Evolutionary conservation across 2,888 invertebrate species (phyloP).

Genomic region (Zele albiditarsus): DNA sequence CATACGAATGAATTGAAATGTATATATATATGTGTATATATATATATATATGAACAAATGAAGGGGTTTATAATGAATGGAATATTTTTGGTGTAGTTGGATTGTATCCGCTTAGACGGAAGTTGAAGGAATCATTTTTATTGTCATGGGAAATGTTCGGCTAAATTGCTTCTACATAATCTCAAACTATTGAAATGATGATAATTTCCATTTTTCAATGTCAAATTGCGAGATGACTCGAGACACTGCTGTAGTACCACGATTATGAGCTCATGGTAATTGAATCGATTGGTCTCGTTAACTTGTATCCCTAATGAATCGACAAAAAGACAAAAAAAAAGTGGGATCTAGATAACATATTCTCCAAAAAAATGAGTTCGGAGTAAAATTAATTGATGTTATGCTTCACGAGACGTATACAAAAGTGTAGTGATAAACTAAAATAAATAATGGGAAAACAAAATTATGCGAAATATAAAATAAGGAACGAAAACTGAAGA

Average conservation of each 20-base stretch:
- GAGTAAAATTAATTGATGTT: background rate
- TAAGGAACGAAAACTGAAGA: conserved; percentile 16
- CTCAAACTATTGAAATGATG: background rate
- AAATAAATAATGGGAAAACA: conserved; percentile 25
- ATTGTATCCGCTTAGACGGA: conserved; percentile 62
- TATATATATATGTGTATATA: background rate
- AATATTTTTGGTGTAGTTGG: conserved; percentile 51
- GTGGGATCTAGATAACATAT: background rate
- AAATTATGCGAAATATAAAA: conserved; percentile 39
- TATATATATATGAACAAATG: conserved; percentile 1
- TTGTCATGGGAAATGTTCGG: conserved; percentile 34
- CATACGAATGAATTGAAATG: conserved; percentile 11
- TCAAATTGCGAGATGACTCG: background rate
- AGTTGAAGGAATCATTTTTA: conserved; percentile 54
- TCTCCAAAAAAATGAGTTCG: background rate
- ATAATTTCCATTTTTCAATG: background rate
- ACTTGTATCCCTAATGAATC: background rate
- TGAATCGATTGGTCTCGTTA: conserved; percentile 15
- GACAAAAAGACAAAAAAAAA: background rate
- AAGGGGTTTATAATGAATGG: conserved; percentile 16
- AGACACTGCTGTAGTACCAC: conserved; percentile 8
- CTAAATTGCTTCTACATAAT: conserved; percentile 7
- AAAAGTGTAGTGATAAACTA: conserved; percentile 4
- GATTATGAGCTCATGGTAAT: conserved; percentile 17
- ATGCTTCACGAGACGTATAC: conserved; percentile 9